A percentile compares a stretch with the other conserved stretches of the same genome.
Evolutionary conservation across 92 coral and sea anemone species (phyloP).

Genomic region (Palythoa grandis): DNA sequence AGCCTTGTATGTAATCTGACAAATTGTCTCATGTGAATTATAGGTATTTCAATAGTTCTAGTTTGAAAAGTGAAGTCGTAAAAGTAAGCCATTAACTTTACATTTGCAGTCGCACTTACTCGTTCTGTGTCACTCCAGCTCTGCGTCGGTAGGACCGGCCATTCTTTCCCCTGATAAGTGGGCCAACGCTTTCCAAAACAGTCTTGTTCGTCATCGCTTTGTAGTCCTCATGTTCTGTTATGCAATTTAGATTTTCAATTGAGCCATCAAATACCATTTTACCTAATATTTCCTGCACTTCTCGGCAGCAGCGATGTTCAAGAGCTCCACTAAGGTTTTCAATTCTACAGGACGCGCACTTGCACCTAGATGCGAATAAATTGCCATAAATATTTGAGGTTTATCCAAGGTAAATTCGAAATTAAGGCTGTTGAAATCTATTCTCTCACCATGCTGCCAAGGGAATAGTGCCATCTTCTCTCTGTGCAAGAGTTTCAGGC

Average conservation of each 20-base stretch:
- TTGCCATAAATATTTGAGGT: not conserved
- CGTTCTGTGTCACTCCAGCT: conserved; percentile 42
- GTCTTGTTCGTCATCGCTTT: conserved; percentile 7
- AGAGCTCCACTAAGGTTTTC: conserved; percentile 25
- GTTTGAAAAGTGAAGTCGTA: conserved; percentile 25
- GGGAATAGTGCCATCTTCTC: conserved; percentile 22
- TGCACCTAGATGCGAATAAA: conserved; percentile 14
- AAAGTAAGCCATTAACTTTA: not conserved
- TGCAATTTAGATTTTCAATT: not conserved
- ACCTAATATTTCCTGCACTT: conserved; percentile 5
- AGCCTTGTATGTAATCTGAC: not conserved
- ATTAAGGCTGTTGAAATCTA: conserved; percentile 1
- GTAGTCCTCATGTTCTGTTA: not conserved
- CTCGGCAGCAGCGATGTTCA: conserved; percentile 19
- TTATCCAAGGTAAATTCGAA: conserved; percentile 18
- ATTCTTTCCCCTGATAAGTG: conserved; percentile 38
- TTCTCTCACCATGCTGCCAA: conserved; percentile 29
- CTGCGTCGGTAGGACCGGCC: conserved; percentile 37
- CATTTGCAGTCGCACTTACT: conserved; percentile 31
- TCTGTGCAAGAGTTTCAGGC: conserved; percentile 26
- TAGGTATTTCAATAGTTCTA: conserved; percentile 24
- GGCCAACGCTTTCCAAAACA: conserved; percentile 33
- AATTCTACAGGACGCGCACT: conserved; percentile 21
- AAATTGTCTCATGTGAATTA: not conserved
- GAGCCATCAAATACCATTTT: conserved; percentile 13